Conservation (phyloP, 1,140 invertebrate species). For the Drosophila arizonae region DNA sequence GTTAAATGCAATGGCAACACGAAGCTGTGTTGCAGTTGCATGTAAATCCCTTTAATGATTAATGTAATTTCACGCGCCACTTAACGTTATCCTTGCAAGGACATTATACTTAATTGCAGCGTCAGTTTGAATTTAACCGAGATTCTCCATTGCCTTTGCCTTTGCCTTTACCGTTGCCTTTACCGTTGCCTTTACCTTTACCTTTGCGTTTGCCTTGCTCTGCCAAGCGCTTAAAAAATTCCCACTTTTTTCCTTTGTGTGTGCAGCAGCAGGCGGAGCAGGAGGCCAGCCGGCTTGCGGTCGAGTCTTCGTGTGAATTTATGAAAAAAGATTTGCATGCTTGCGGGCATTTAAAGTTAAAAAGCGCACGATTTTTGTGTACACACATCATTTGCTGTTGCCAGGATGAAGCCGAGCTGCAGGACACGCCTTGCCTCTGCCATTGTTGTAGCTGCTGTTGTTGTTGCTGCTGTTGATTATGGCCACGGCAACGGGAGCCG, state of each 20-base stretch:
- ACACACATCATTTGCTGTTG: conserved; percentile 54
- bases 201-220: background rate
- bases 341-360: conserved; percentile 78
- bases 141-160: conserved; percentile 36
- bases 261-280: background rate
- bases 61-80: conserved; percentile 83
- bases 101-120: conserved; percentile 82
- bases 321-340: conserved; percentile 80
- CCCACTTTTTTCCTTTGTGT: no score
- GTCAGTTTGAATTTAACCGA: conserved; percentile 80
- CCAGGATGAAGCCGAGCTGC: background rate
- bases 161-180: background rate
- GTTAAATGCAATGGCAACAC: conserved; percentile 28
- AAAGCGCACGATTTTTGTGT: conserved; percentile 60
- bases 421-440: background rate
- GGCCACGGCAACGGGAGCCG: conserved; percentile 1
- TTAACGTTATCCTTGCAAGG: conserved; percentile 82
- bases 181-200: background rate
- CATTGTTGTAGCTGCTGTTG: conserved; percentile 9
- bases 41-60: conserved; percentile 82
- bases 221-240: background rate
- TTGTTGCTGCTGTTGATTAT: background rate
- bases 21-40: conserved; percentile 44
- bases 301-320: conserved; percentile 64
- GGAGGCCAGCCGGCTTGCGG: conserved; percentile 1